A percentile compares a stretch with the other conserved stretches of the same genome.
These are phyloP conservation scores for Periophthalmus modestus DNA, from an alignment of 2,113 vertebrate genomes.

Conservation along the genomic window DNA sequence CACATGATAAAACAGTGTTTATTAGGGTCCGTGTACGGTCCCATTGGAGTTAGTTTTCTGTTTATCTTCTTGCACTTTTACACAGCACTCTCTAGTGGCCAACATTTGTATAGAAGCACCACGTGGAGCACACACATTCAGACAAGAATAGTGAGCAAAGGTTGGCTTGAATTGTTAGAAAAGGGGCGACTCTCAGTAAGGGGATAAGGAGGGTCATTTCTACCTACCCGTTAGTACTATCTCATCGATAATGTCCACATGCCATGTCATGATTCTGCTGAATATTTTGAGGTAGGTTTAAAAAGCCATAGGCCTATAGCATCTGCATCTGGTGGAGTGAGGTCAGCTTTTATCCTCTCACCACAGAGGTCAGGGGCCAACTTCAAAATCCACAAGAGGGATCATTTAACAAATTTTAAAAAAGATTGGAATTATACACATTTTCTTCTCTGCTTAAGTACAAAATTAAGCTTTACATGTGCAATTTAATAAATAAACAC, in stretches of 20 bases:
- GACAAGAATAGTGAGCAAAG: conserved; percentile 11
- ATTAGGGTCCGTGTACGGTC: not conserved
- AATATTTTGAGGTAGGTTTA: conserved; percentile 39
- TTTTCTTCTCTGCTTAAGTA: conserved; percentile 15
- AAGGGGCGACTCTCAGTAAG: not conserved
- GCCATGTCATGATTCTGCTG: conserved; percentile 5
- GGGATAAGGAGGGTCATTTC: not conserved
- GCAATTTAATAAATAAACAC: conserved; percentile 40
- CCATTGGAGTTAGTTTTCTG: conserved; percentile 10
- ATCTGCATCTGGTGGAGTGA: conserved; percentile 7
- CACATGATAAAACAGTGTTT: conserved; percentile 2
- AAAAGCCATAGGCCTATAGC: conserved; percentile 3
- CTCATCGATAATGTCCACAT: not conserved
- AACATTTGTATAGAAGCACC: conserved; percentile 47
- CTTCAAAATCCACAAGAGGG: conserved; percentile 44
- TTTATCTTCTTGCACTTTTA: conserved; percentile 44
- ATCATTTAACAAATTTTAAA: conserved; percentile 5
- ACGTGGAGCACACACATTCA: conserved; percentile 33
- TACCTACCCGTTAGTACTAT: not conserved
- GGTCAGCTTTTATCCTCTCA: conserved; percentile 21
- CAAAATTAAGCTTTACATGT: conserved; percentile 29
- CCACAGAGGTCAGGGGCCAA: conserved; percentile 65
- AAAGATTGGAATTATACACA: conserved; percentile 3
- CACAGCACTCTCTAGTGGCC: conserved; percentile 72
- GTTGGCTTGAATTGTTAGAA: conserved; percentile 4